A percentile compares a stretch with the other conserved stretches of the same genome.
Conservation (phyloP, 2,797 vertebrate genomes). For the Crocodylus rhombifer region DNA sequence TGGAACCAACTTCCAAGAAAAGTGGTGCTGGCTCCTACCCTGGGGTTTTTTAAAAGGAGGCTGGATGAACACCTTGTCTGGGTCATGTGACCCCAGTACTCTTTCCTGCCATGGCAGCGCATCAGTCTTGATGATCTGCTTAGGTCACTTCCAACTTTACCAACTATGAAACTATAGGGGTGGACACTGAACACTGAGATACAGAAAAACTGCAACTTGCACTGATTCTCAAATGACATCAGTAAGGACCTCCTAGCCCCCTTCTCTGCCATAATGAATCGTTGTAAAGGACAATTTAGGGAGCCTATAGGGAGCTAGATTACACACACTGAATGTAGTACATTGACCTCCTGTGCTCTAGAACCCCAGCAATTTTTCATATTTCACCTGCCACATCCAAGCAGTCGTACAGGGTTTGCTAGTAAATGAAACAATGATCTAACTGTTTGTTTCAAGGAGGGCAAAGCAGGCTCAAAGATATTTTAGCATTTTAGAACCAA, state of each 20-base stretch:
- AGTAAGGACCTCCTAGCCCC: neutral
- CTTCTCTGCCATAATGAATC: neutral
- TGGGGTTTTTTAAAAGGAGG: too few species aligned
- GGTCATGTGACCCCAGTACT: too few species aligned
- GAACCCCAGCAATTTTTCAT: neutral
- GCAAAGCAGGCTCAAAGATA: neutral
- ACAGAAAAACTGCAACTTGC: neutral
- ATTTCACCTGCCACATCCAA: neutral
- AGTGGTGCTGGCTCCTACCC: too few species aligned
- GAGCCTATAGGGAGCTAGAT: neutral
- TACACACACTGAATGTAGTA: neutral
- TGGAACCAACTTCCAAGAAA: too few species aligned
- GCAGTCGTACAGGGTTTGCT: neutral
- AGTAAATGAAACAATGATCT: neutral
- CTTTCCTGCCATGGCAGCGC: too few species aligned
- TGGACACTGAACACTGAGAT: too few species aligned
- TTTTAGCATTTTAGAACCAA: neutral
- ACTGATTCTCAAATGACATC: neutral
- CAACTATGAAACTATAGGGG: too few species aligned
- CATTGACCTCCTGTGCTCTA: neutral
- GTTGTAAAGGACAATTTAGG: neutral
- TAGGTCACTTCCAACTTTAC: too few species aligned
- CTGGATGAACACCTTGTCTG: too few species aligned
- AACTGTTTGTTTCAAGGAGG: neutral
- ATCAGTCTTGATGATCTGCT: too few species aligned